These are phyloP conservation scores for Chromoteleia sp. DNA, from an alignment of 2,888 invertebrate species.

Conservation along the genomic window DNA sequence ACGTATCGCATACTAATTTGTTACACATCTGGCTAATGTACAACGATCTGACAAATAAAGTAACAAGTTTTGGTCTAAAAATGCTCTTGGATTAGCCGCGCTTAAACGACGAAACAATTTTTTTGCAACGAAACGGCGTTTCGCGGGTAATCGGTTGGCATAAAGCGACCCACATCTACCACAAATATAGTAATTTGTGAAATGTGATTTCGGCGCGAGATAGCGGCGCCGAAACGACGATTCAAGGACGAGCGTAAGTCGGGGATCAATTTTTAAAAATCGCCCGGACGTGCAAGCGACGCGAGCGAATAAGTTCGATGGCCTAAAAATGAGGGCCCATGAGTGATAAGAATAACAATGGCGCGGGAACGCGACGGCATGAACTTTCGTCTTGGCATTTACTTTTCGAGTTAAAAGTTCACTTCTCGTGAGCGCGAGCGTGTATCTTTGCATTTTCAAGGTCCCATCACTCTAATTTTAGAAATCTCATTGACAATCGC, in stretches of 20 bases:
- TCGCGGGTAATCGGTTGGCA: no score
- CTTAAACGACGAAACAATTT: no score
- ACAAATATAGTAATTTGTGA: no score
- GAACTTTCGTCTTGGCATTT: slow-evolving; percentile 53
- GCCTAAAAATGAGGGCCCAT: slow-evolving; percentile 31
- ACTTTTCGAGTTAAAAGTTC: slow-evolving; percentile 45
- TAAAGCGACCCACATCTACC: no score
- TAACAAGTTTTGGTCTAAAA: no score
- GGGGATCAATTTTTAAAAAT: slow-evolving; percentile 21
- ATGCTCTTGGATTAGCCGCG: no score
- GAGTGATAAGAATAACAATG: slow-evolving; percentile 44
- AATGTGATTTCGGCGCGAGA: no score
- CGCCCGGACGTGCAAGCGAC: neutral
- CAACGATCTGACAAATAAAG: no score
- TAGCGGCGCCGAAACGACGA: no score
- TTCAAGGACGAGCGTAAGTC: neutral
- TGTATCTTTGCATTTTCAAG: slow-evolving; percentile 48
- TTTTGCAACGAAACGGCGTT: no score
- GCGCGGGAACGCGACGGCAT: slow-evolving; percentile 8
- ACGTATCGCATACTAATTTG: no score
- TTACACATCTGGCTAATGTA: no score
- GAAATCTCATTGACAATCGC: slow-evolving; percentile 60
- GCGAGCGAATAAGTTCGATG: slow-evolving; percentile 31
- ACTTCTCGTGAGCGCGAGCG: slow-evolving; percentile 18
- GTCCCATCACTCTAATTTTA: slow-evolving; percentile 51